Evolutionary conservation across 1,140 invertebrate species (phyloP), one percentile per base, ranked within the genome.

Genomic region (Drosophila watanabei): DNA sequence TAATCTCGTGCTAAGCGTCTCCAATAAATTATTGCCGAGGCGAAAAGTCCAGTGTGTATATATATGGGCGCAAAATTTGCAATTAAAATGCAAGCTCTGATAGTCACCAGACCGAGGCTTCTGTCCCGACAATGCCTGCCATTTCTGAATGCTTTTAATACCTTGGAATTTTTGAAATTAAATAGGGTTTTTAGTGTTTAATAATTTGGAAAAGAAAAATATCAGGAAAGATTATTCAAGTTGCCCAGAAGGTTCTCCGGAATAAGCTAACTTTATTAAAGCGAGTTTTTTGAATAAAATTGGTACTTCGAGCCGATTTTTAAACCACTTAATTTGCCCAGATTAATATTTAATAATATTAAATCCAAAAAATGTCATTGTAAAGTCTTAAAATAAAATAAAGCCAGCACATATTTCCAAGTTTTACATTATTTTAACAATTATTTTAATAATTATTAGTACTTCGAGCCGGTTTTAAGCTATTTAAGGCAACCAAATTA

Each of bases 21-120:
- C 78, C 72, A 85, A 88, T 88, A 88, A 88, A 88, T 90, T 90
- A 88, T 88, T 79, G 80, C 85, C 68, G 10, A 1, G 39, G 60
- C 64, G 49, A 69, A 57, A 54, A 69, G 68, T 68, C 46, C 66
- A 65, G 46, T n/a, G 10, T 64, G 60, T 41, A 37, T 75, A n/a
- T 49, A 8, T 30, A 30, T 51, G 49, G 54, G 41, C 28, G 48
- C 5, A 78, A 78, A 89, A 88, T 88, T 88, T 89, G 85, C 85
- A 88, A 88, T 90, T 88, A 90, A 90, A 88, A 90, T 88, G 85
- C 85, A 89, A 66, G 78, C 81, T 73, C 57, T 89, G 68, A 76
- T 79, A 69, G 63, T 35, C 43, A 24, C 39, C 32, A 41, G 46
- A 39, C 32, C 32, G 33, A 39, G 30, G 43, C 13, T 77, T 69